These are phyloP conservation scores for Zapornia atra DNA, from an alignment of 2,113 vertebrate genomes.

Conservation along the genomic window DNA sequence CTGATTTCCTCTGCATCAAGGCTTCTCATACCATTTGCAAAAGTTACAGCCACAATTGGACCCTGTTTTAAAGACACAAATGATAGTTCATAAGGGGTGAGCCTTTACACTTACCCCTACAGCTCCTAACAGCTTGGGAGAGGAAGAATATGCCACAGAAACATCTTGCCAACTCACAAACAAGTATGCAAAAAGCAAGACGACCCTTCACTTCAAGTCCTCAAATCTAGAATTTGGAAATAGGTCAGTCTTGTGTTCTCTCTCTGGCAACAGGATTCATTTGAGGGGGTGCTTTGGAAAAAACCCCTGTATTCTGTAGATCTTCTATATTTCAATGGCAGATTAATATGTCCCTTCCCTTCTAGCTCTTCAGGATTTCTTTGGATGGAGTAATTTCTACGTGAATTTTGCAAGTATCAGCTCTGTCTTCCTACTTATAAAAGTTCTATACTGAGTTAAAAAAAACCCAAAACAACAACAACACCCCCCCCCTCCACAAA, in stretches of 20 bases:
- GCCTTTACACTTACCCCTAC: neutral
- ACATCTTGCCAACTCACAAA: neutral
- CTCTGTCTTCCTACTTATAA: neutral
- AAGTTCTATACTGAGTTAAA: neutral
- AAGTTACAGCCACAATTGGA: neutral
- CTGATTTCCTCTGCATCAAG: neutral
- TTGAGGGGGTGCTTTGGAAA: neutral
- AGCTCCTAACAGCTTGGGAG: neutral
- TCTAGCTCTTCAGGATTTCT: neutral
- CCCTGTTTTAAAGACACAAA: neutral
- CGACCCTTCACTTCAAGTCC: neutral
- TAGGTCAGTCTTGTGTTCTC: neutral
- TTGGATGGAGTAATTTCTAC: neutral
- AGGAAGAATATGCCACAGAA: neutral
- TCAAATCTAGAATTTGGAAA: neutral
- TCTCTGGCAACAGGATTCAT: neutral
- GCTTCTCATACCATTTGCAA: neutral
- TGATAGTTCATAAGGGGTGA: neutral
- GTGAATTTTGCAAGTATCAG: neutral
- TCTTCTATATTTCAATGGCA: neutral
- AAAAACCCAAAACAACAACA: neutral
- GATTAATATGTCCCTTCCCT: neutral
- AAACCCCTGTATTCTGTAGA: neutral
- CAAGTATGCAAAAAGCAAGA: neutral
- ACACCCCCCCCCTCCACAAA: no score